phyloP scores from a whole-genome alignment of 2,797 vertebrate species.

The Hylomyscus alleni region DNA sequence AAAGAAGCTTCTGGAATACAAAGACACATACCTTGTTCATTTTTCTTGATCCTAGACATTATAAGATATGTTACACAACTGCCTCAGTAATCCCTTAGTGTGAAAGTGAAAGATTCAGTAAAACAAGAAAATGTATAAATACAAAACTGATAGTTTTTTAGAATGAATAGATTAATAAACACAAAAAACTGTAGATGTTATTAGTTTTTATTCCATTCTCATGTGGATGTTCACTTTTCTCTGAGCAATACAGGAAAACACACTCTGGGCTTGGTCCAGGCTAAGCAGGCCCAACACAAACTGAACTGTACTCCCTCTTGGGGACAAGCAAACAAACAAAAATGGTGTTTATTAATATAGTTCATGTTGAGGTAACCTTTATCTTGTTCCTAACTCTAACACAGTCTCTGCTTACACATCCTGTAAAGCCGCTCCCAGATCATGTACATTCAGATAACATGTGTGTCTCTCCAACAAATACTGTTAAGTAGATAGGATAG shows the following conservation, averaged over 20 bases:
- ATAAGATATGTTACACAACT: background rate
- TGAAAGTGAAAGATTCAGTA: background rate
- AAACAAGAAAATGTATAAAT: background rate
- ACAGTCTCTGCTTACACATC: slow-evolving; percentile 30
- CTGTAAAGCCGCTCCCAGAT: background rate
- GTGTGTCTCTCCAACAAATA: background rate
- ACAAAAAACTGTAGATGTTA: background rate
- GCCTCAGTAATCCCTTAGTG: background rate
- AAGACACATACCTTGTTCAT: background rate
- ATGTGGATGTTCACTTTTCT: background rate
- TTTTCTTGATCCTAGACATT: background rate
- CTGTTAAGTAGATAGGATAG: background rate
- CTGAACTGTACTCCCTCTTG: background rate
- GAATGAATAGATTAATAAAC: slow-evolving; percentile 35
- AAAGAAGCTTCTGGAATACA: slow-evolving; percentile 14
- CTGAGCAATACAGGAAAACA: background rate
- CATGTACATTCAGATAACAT: background rate
- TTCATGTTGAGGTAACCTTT: background rate
- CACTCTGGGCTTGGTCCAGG: background rate
- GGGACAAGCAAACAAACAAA: slow-evolving; percentile 1
- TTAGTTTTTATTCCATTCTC: background rate
- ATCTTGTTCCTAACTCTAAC: background rate
- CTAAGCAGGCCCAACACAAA: background rate
- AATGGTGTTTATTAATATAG: background rate
- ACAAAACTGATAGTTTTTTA: slow-evolving; percentile 35